These are phyloP conservation scores for Rostratula benghalensis DNA, from an alignment of 2,113 vertebrate genomes.

Conservation along the genomic window DNA sequence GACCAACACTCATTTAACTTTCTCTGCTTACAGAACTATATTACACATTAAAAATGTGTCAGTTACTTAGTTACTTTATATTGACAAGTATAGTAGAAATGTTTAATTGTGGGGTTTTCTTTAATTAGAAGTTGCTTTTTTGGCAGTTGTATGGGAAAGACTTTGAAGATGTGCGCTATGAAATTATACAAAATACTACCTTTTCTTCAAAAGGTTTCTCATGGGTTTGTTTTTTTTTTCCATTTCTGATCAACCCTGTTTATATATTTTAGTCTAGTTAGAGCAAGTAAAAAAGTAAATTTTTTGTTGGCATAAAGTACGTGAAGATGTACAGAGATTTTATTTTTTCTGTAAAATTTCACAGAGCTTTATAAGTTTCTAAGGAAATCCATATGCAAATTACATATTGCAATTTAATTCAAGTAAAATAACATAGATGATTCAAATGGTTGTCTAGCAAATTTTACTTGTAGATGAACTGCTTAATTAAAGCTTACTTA, in stretches of 20 bases:
- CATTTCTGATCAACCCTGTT: not conserved
- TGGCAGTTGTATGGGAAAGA: not conserved
- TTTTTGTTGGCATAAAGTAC: not conserved
- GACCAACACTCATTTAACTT: not conserved
- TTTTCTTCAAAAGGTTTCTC: not conserved
- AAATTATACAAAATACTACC: not conserved
- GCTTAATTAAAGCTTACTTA: not conserved
- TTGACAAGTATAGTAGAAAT: not conserved
- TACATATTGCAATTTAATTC: not conserved
- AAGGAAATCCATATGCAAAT: not conserved
- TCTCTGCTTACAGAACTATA: not conserved
- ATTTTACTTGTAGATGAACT: not conserved
- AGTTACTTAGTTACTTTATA: not conserved
- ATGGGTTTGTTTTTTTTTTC: not conserved
- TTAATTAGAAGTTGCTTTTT: not conserved
- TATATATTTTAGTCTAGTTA: not conserved
- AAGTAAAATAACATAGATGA: not conserved
- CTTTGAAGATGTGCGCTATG: not conserved
- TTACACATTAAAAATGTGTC: not conserved
- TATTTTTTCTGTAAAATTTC: not conserved
- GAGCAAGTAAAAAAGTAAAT: not conserved
- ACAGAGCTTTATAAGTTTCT: not conserved
- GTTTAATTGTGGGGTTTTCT: not conserved
- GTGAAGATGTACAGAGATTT: not conserved
- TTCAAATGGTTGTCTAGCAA: not conserved